Conservation (phyloP, 2,113 vertebrate species). For the Aplodontia rufa region DNA sequence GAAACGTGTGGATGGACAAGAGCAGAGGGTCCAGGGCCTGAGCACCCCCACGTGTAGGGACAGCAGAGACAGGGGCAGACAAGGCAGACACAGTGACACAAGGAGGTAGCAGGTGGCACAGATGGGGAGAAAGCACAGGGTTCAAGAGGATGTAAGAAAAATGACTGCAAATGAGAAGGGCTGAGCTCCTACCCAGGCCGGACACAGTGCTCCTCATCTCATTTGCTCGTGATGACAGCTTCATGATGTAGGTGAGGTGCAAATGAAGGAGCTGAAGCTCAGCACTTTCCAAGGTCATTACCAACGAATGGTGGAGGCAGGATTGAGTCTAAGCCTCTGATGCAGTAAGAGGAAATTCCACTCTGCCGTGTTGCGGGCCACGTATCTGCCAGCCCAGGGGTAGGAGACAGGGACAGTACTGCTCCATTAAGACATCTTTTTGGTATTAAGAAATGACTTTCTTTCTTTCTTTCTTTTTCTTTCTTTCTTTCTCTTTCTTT, state of each 20-base stretch:
- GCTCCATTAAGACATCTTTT: neutral
- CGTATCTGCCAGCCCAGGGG: neutral
- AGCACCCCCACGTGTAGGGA: neutral
- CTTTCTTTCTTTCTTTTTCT: no score
- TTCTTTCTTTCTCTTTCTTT: no score
- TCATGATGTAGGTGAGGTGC: neutral
- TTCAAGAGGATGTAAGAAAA: neutral
- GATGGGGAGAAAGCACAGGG: neutral
- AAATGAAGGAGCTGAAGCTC: neutral
- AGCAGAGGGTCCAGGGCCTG: neutral
- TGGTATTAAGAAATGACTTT: neutral
- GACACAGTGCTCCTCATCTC: fast-evolving
- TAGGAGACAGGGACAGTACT: neutral
- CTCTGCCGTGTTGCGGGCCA: neutral
- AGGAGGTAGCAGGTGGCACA: neutral
- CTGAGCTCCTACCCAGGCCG: fast-evolving
- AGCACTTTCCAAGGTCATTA: neutral
- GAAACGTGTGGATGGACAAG: neutral
- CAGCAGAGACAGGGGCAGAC: neutral
- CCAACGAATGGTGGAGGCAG: neutral
- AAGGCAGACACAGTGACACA: neutral
- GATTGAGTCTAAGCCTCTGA: neutral
- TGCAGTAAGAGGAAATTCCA: neutral
- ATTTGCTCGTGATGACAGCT: neutral
- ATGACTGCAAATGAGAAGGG: neutral